Base-by-base conservation (phyloP, 2,797 vertebrate genomes). In the Melanotaenia parkinsoni region DNA sequence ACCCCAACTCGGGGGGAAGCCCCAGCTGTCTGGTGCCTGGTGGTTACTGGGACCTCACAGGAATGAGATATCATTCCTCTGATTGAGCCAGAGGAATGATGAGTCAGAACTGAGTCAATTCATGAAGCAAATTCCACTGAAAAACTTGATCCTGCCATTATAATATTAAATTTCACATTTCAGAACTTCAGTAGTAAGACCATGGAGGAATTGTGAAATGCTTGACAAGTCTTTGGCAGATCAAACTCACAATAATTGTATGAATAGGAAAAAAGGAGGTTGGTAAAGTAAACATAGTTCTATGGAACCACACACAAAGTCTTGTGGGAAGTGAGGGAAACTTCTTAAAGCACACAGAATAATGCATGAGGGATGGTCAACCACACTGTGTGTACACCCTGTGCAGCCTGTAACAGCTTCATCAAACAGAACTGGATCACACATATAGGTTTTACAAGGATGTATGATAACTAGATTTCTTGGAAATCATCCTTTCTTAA, bases 251-350 rank as follows among this genome's bases (percentile, higher is more conserved):
- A 86, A 69, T 67, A 75, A 82, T 73, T 80, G 76, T 63, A 50
- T 75, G 59, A 67, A 11, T 28, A 66, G 45, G 45, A 68, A 72
- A 76, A 67, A 70, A 53, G 40, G 61, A 80, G 70, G 67, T 67
- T 77, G 47, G 64, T 69, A 70, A 74, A 84, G 78, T 86, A 88
- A 87, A 88, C 74, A 88, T 47, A 51, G 58, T 60, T 76, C 33
- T 79, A 73, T 66, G 81, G 70, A 89, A 74, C 74, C 80, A 76
- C 77, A 74, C 81, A 82, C 63, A 32, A 61, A 79, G 20, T 72
- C 61, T 54, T 76, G 84, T 82, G 80, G 62, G 65, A 80, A 51
- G 43, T 13, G 14, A 77, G 58, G 26, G 67, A 70, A 69, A 50
- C 40, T 82, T 69, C 50, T 72, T 68, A 73, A 86, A 81, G 69